Base-by-base conservation (phyloP, 2,888 invertebrate species). In the Nebria brevicollis region DNA sequence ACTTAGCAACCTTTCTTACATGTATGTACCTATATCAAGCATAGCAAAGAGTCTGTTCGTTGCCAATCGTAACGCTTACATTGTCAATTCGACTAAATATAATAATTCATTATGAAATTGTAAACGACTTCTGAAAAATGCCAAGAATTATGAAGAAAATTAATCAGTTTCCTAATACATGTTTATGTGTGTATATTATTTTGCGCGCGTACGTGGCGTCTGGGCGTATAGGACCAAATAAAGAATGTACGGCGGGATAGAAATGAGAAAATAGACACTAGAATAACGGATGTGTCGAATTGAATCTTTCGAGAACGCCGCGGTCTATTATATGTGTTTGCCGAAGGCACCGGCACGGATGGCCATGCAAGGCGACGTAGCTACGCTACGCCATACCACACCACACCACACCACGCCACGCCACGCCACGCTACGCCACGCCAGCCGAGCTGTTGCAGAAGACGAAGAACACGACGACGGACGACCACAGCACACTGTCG, bases 401-500 rank as follows among this genome's bases (percentile, higher is more conserved):
- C 34, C 34, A 34, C 1, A 5, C 74, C 65, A 42, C 70, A 11
- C 68, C 15, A 54, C 66, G 72, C 77, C 34, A 74, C 65, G 42
- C 66, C 6, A 25, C 13, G 26, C 42, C 34, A n/a, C n/a, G 73
- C 64, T 5, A 65, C 11, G 15, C 66, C 75, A 72, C 25, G 66
- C 72, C 75, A 42, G 70, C 72, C 72, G 66, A 81, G 75, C 75
- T 81, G 65, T 76, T 76, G 76, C 76, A 75, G 74, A 72, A 70
- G 68, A 54, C 54, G 54, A 54, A 54, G 54, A 54, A 54, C 54
- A 54, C 54, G 75, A 54, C 82, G 73, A 68, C 34, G 68, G 74
- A 54, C 75, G 77, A 64, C 66, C 72, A 70, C 70, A 65, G 68
- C 82, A 70, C 70, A 75, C 78, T 75, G 75, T 80, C 76, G 80